Evolutionary conservation across 2,888 invertebrate genomes (phyloP), one percentile per base, ranked within the genome.

Genomic region (Vesta saturnalis): DNA sequence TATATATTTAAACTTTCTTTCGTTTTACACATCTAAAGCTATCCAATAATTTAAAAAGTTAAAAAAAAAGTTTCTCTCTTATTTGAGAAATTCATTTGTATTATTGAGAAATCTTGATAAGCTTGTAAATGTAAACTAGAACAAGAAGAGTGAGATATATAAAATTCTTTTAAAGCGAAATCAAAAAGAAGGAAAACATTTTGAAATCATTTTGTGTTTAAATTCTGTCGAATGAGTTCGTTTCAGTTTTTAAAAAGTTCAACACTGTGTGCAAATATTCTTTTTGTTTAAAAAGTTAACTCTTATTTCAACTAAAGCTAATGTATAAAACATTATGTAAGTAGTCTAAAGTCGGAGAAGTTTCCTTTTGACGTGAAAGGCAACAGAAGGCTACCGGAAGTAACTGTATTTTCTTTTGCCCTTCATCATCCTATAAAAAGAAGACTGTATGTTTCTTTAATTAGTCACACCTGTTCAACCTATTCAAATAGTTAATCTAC

Each of bases 281-380:
- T 43, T 43, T 59, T 58, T 64, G 35, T 19, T 52, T 66, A 62
- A 69, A 62, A 70, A 61, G 60, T 61, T 56, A 67, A 70, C 67
- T 67, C 64, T 64, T 70, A 68, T 64, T 68, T 64, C 60, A 64
- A 70, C 67, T 61, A 61, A 47, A 61, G 63, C 67, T 70, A 67
- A 70, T 70, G 70, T 67, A 67, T 60, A 64, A 70, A 67, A 67
- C 70, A 70, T 70, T 70, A 67, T 64, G 64, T 67, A 67, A 67
- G 70, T 67, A 70, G 67, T 67, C 60, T 61, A 61, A 70, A 67
- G 67, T 67, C 67, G 64, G 64, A 64, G 64, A 70, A 67, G 67
- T 70, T 67, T 67, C 64, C 67, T 64, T 67, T 64, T 67, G 67
- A 70, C 63, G 67, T 67, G 64, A 67, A 66, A 70, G 60, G 67